A percentile compares a stretch with the other conserved stretches of the same genome.
phyloP scores from a whole-genome alignment of 2,113 vertebrate genomes.

The Ophthalmotilapia sp. region DNA sequence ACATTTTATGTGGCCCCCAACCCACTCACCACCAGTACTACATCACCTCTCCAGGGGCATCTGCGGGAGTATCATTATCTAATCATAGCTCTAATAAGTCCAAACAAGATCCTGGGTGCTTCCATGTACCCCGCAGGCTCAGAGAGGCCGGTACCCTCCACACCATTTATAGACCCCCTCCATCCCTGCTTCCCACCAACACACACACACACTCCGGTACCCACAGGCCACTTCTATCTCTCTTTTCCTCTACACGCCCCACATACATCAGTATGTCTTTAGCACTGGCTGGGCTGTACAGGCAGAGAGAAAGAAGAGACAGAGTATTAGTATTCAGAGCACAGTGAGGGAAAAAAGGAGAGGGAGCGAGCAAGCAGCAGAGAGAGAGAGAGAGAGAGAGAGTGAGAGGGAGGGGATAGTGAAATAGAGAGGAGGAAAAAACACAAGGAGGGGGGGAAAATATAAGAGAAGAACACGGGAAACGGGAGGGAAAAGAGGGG shows the following conservation, averaged over 20 bases:
- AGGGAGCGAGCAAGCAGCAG: slow-evolving; percentile 39
- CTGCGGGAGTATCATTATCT: slow-evolving; percentile 19
- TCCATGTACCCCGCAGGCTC: slow-evolving; percentile 20
- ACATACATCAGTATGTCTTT: slow-evolving; percentile 73
- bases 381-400: background rate
- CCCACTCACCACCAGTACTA: background rate
- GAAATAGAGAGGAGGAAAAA: slow-evolving; percentile 59
- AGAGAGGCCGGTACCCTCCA: slow-evolving; percentile 7
- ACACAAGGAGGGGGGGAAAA: slow-evolving; percentile 44
- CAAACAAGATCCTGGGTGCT: slow-evolving; percentile 12
- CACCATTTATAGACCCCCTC: background rate
- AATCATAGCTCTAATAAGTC: slow-evolving; percentile 42
- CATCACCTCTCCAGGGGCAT: background rate
- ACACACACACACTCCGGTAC: background rate
- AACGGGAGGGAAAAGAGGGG: slow-evolving; percentile 63
- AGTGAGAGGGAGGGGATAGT: slow-evolving; percentile 50
- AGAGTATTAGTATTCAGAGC: slow-evolving; percentile 75
- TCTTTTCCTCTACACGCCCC: slow-evolving; percentile 21
- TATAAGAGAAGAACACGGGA: slow-evolving; percentile 63
- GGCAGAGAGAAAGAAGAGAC: slow-evolving; percentile 55
- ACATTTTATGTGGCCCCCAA: background rate
- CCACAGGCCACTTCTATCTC: background rate
- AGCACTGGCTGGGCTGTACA: slow-evolving; percentile 55
- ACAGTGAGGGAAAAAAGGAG: slow-evolving; percentile 60
- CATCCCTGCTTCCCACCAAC: background rate